These are phyloP conservation scores for Malaclemys terrapin DNA, from an alignment of 2,113 vertebrate genomes.

Conservation along the genomic window DNA sequence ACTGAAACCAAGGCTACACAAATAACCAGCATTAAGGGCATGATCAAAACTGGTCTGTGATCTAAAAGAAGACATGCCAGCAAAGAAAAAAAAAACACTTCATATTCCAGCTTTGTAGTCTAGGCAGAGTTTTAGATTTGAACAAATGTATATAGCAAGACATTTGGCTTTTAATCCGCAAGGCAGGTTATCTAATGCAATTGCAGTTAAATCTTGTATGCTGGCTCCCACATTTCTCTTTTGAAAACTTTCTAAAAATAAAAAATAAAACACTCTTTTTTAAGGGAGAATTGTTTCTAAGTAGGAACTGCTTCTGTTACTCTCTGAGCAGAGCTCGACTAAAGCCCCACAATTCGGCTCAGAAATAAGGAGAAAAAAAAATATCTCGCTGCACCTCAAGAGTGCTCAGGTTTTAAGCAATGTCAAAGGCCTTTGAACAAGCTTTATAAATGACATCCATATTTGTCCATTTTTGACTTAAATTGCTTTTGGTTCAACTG, in stretches of 20 bases:
- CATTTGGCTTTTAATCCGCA: conserved; percentile 5
- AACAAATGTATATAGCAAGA: conserved; percentile 28
- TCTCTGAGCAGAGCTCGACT: conserved; percentile 29
- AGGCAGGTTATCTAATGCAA: neutral
- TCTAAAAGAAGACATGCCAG: neutral
- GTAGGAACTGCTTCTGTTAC: neutral
- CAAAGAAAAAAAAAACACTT: neutral
- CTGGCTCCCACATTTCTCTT: neutral
- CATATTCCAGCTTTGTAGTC: neutral
- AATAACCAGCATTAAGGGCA: neutral
- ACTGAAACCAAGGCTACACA: neutral
- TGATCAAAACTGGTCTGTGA: neutral
- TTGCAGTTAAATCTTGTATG: neutral
- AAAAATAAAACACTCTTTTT: conserved; percentile 13
- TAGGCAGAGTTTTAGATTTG: conserved; percentile 2
- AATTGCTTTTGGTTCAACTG: conserved; percentile 81
- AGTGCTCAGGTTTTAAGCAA: conserved; percentile 57
- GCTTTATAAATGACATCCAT: conserved; percentile 79
- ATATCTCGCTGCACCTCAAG: conserved; percentile 36
- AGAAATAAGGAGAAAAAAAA: neutral
- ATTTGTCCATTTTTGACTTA: conserved; percentile 82
- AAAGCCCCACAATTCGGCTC: conserved; percentile 37
- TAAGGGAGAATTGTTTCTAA: neutral
- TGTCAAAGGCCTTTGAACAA: conserved; percentile 78
- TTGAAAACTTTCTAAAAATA: conserved; percentile 5